A percentile compares a stretch with the other conserved stretches of the same genome.
phyloP scores from a whole-genome alignment of 2,888 invertebrate species.

The Xestia ashworthii region DNA sequence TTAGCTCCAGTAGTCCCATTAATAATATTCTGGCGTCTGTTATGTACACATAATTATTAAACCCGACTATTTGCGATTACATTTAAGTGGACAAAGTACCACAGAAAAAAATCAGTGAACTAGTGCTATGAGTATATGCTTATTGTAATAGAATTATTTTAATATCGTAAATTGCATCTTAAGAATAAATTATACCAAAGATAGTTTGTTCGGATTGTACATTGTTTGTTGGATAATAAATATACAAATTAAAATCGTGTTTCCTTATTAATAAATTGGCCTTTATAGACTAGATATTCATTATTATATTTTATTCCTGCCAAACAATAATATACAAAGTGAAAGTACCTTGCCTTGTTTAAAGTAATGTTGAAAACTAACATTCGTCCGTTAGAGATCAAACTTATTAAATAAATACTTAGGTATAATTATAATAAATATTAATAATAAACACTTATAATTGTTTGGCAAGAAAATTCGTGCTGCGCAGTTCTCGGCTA shows the following conservation, averaged over 20 bases:
- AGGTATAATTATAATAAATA: no score
- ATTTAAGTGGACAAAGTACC: neutral
- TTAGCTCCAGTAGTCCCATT: no score
- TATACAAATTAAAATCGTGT: constrained; percentile 38
- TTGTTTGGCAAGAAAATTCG: neutral
- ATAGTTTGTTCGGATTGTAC: constrained; percentile 64
- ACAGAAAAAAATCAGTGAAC: constrained; percentile 12
- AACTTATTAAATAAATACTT: no score
- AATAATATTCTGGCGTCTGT: neutral
- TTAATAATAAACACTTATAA: no score
- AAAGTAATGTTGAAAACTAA: neutral
- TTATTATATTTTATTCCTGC: neutral
- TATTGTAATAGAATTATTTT: constrained; percentile 21
- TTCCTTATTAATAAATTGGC: constrained; percentile 13
- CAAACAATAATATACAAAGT: neutral
- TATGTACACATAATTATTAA: neutral
- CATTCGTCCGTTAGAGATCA: neutral
- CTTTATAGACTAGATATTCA: no score
- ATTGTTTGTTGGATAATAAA: constrained; percentile 67
- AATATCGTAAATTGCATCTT: constrained; percentile 48
- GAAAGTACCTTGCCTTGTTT: neutral
- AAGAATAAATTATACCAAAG: constrained; percentile 53
- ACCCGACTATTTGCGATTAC: neutral
- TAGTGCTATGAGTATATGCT: constrained; percentile 8
- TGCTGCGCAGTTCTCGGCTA: neutral